These are phyloP conservation scores for Gonocerus acuteangulatus DNA, from an alignment of 2,888 invertebrate species.

Conservation along the genomic window DNA sequence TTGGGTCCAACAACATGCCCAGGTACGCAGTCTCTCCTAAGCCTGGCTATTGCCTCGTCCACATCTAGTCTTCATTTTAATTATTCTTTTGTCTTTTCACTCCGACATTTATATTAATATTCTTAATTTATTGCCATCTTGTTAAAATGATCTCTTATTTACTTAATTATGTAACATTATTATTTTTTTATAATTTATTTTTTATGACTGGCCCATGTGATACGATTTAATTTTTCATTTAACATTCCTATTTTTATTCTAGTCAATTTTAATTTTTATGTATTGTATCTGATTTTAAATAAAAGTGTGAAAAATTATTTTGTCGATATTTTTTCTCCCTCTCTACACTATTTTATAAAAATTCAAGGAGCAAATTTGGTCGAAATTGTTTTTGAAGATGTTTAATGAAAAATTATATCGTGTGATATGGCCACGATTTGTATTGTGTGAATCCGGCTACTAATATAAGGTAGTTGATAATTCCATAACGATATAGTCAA, in stretches of 20 bases:
- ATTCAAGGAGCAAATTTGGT: slow-evolving; percentile 1
- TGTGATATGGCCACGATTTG: slow-evolving; percentile 7
- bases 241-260: slow-evolving; percentile 17
- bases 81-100: not conserved
- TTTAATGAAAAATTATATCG: slow-evolving; percentile 25
- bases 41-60: not conserved
- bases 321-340: too few species aligned
- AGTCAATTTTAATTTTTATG: slow-evolving; percentile 10
- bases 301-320: not conserved
- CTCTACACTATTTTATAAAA: too few species aligned
- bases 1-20: slow-evolving; percentile 41
- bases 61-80: not conserved
- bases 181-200: slow-evolving; percentile 1
- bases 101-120: not conserved
- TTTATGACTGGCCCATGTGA: slow-evolving; percentile 21
- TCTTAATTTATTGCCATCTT: slow-evolving; percentile 7
- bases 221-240: slow-evolving; percentile 25
- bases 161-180: not conserved
- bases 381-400: not conserved
- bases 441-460: not conserved
- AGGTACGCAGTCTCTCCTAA: slow-evolving; percentile 31
- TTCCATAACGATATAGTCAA: too few species aligned
- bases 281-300: slow-evolving; percentile 12
- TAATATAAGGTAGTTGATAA: too few species aligned
- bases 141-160: slow-evolving; percentile 3